Base-by-base conservation (phyloP, 1,140 invertebrate genomes). In the Diachasmimorpha longicaudata region DNA sequence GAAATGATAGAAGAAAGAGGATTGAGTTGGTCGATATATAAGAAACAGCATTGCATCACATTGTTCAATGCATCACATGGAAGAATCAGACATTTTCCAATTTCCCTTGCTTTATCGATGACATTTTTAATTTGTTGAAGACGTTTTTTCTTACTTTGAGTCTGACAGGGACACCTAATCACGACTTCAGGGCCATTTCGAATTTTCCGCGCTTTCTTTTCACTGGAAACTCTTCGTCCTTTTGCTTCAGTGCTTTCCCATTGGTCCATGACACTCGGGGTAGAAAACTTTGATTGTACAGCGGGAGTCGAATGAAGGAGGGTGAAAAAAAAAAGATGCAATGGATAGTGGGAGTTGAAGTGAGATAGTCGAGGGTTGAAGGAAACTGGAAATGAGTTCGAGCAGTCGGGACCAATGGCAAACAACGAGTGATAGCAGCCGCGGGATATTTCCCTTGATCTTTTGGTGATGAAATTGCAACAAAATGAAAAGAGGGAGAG, bases 111-210 rank as follows among this genome's bases (percentile, higher is more conserved):
- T 5, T 48, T 69, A 36, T 36, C 42, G 8, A 19, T 48, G 66
- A 44, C 16, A 66, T 69, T 74, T 74, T 74, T 74, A 68, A 48
- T 74, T 69, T 44, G 25, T 23, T 48, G 58, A 16, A 63, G 39
- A 3, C 39, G 13, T 39, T 19, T 44, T 25, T 42, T 19, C 42
- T 76, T 39, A 52, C 70, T 44, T 39, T 13, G 52, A 76, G 67
- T 70, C 81, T 81, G 78, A 82, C 78, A 75, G 25, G 78, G 79
- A 82, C 78, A 82, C 80, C 81, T 83, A 83, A 83, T 83, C 81
- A 82, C 82, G 79, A 67, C 79, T 80, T 81, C 81, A 68, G 77
- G 73, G 58, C 74, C 72, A 55, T 63, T 70, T 75, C 42, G 52
- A 75, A 70, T 70, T 76, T 66, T 74, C 66, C 16, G 44, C 21